A percentile compares a stretch with the other conserved stretches of the same genome.
These are phyloP conservation scores for Stegana nigrithorax DNA, from an alignment of 2,888 invertebrate genomes.

Conservation along the genomic window DNA sequence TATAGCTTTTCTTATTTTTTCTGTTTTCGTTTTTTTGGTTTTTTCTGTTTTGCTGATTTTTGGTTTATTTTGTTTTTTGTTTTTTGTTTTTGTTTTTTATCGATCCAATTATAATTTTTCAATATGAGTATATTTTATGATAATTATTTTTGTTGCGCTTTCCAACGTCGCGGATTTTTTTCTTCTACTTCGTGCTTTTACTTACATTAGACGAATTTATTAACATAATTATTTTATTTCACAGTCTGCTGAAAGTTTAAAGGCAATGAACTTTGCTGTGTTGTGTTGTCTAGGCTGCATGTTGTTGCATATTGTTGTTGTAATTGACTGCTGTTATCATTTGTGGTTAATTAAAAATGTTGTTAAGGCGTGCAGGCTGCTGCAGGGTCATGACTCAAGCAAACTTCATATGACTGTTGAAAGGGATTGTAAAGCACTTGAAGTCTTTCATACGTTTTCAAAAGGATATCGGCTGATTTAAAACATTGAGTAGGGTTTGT, in stretches of 20 bases:
- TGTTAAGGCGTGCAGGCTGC: too few species aligned
- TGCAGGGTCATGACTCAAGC: too few species aligned
- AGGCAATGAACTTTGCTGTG: slow-evolving; percentile 47
- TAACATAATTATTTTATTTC: slow-evolving; percentile 56
- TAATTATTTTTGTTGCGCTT: slow-evolving; percentile 36
- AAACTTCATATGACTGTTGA: too few species aligned
- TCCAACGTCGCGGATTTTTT: background rate
- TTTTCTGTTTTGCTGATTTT: background rate
- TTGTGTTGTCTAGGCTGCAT: background rate
- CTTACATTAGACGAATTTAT: slow-evolving; percentile 48
- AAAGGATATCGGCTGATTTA: too few species aligned
- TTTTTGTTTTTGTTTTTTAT: slow-evolving; percentile 30
- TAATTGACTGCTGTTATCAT: background rate
- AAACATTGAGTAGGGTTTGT: too few species aligned
- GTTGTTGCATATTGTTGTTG: background rate
- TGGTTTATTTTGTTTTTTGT: background rate
- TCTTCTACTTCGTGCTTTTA: slow-evolving; percentile 11
- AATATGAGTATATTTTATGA: slow-evolving; percentile 32
- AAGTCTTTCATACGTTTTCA: too few species aligned
- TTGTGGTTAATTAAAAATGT: background rate
- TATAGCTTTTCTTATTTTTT: too few species aligned
- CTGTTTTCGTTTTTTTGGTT: too few species aligned
- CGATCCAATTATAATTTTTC: slow-evolving; percentile 55
- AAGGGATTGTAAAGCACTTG: too few species aligned
- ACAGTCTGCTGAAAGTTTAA: slow-evolving; percentile 56